Evolutionary conservation across 2,888 invertebrate genomes (phyloP).

Genomic region (Lapara coniferarum): DNA sequence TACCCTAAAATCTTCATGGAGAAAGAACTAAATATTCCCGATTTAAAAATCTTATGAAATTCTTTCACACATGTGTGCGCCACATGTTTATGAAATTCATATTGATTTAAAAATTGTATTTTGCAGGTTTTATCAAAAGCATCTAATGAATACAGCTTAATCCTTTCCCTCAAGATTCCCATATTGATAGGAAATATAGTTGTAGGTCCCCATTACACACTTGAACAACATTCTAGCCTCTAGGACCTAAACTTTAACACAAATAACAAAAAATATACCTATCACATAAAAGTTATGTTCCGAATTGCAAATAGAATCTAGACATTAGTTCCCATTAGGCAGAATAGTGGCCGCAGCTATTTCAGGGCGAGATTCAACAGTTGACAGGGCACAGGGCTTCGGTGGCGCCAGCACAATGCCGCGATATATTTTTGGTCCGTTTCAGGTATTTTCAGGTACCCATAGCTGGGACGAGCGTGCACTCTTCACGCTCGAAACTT

Average conservation of each 20-base stretch:
- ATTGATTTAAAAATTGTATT: constrained; percentile 71
- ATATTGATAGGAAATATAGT: background rate
- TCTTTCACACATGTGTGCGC: constrained; percentile 17
- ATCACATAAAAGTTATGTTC: background rate
- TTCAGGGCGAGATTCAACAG: constrained; percentile 83
- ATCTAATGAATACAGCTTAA: constrained; percentile 29
- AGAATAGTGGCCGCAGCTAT: constrained; percentile 68
- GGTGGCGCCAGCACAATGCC: constrained; percentile 79
- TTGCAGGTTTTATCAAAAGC: constrained; percentile 61
- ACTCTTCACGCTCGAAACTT: constrained; percentile 68
- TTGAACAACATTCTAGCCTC: background rate
- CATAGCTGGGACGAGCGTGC: constrained; percentile 72
- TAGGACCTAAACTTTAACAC: background rate
- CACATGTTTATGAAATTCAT: constrained; percentile 47
- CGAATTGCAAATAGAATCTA: constrained; percentile 19
- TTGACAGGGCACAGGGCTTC: constrained; percentile 82
- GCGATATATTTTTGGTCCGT: constrained; percentile 75
- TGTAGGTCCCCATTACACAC: background rate
- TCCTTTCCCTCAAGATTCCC: constrained; percentile 13
- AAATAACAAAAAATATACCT: background rate
- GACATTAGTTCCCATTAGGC: constrained; percentile 59
- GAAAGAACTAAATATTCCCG: background rate
- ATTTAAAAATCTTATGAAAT: constrained; percentile 20
- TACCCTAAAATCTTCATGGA: constrained; percentile 1
- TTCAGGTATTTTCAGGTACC: constrained; percentile 83